Evolutionary conservation across 2,113 vertebrate genomes (phyloP), one percentile per base, ranked within the genome.

Genomic region (Percina caprodes): DNA sequence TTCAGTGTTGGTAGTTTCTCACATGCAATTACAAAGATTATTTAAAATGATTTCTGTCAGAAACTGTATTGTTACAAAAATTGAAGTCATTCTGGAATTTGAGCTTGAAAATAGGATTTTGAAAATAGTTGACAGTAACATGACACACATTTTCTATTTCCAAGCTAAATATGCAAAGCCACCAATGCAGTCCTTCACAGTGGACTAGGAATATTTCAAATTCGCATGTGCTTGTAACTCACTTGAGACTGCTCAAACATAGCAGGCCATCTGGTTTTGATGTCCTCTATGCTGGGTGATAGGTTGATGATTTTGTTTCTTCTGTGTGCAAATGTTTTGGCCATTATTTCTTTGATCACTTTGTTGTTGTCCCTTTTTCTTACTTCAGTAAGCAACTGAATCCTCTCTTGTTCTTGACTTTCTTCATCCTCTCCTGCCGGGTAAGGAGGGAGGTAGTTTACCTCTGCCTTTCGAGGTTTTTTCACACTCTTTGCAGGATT

Each of bases 221-320:
- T 52, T 45, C 45, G 0, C 62, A 33, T 59, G 2, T 24, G 23
- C 12, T 30, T 66, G 7, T 48, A 58, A 66, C 62, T 77, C 52
- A 48, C 74, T 18, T 33, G 0, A 67, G 77, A 71, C 46, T 23
- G 18, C 68, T 79, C 68, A 63, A 79, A 79, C 12, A 79, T 59
- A 71, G 68, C 46, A 0, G 58, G 76, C 76, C 67, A 79, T 61
- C 48, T 79, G 67, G 59, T 59, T 72, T 71, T 79, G 18, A 79
- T 56, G 49, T 79, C 68, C 49, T 65, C 67, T 18, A 56, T 63
- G 77, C 0, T 56, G 3, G 42, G 77, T 33, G 49, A 65, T 11
- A 4, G 77, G 59, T 62, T 72, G 2, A 72, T 4, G 3, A 72
- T 59, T 73, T 58, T 0, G 4, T 73, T 35, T 66, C 21, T 73